Evolutionary conservation across 2,113 vertebrate species (phyloP).

Genomic region (Petaurus breviceps): DNA sequence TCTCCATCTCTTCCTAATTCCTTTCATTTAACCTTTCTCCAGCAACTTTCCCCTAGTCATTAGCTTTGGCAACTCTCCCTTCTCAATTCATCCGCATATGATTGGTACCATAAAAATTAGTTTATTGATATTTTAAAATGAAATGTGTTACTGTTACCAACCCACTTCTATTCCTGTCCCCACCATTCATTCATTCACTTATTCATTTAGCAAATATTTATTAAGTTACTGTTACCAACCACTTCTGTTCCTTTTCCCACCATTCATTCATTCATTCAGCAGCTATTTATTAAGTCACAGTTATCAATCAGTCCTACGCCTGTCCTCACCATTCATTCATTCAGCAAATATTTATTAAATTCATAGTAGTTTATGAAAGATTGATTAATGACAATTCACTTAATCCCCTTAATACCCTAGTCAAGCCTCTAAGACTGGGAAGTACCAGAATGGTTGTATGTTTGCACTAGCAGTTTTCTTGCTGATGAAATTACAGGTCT

Average conservation of each 20-base stretch:
- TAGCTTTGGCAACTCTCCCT: conserved; percentile 19
- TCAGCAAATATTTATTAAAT: background rate
- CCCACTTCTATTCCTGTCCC: no score
- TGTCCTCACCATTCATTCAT: background rate
- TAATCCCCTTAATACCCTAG: background rate
- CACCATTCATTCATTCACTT: no score
- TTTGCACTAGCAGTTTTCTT: background rate
- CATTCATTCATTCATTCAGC: background rate
- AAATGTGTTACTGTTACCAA: background rate
- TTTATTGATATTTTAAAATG: background rate
- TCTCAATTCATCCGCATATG: background rate
- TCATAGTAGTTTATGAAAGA: background rate
- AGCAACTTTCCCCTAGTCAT: background rate
- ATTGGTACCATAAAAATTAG: background rate
- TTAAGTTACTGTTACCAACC: no score
- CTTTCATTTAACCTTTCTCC: background rate
- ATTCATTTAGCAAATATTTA: no score
- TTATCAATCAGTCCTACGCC: no score
- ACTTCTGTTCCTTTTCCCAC: background rate
- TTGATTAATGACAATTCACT: background rate
- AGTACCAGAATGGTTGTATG: background rate
- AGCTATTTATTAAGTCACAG: background rate
- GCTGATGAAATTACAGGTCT: background rate
- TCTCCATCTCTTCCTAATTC: background rate
- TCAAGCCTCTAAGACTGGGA: background rate